Conservation (phyloP, 2,113 vertebrate species). For the Pelecanus crispus region DNA sequence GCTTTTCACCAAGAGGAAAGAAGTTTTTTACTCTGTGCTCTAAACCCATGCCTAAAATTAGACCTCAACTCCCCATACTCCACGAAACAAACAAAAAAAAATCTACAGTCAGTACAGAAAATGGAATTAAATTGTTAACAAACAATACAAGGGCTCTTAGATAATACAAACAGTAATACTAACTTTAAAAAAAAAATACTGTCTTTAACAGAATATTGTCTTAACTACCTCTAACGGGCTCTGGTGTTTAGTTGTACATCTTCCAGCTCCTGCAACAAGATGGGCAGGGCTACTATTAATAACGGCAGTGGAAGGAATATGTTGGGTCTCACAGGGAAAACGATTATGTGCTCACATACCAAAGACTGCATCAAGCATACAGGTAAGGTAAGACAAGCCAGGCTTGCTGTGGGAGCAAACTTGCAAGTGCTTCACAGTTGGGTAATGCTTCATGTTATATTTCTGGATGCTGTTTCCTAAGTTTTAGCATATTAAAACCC, state of each 20-base stretch:
- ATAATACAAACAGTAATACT: not conserved
- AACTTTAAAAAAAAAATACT: not conserved
- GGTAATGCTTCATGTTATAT: not conserved
- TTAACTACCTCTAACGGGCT: not conserved
- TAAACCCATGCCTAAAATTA: not conserved
- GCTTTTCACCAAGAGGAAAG: not conserved
- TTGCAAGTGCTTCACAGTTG: not conserved
- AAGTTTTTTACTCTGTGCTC: not conserved
- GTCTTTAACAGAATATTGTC: not conserved
- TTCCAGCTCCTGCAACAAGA: not conserved
- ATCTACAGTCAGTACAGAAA: not conserved
- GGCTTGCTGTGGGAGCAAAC: not conserved
- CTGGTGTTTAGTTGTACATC: not conserved
- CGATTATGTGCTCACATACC: not conserved
- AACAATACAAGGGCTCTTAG: not conserved
- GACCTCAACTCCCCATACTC: not conserved
- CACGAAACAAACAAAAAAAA: not conserved
- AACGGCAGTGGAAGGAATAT: not conserved
- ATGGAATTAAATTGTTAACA: not conserved
- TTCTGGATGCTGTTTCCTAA: not conserved
- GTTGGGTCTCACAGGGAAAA: not conserved
- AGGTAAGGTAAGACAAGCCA: not conserved
- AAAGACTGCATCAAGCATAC: not conserved
- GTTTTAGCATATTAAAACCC: not conserved
- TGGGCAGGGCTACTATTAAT: not conserved